Base-by-base conservation (phyloP, 2,888 invertebrate species). In the Chirona hameri region DNA sequence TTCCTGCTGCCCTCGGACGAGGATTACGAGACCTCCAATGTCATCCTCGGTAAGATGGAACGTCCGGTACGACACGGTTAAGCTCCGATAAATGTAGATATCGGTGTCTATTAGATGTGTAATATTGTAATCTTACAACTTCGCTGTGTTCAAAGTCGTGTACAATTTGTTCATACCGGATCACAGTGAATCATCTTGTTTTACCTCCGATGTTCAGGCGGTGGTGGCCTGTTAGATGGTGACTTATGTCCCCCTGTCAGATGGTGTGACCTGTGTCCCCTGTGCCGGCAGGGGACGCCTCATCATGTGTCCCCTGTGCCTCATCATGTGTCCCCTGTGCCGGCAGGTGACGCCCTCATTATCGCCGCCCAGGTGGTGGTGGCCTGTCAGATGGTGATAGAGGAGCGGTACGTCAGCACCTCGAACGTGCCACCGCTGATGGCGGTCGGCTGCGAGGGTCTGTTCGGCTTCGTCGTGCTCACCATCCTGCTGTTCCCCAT, bases 401-500 rank as follows among this genome's bases (percentile, higher is more conserved):
- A 99, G 88, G 98, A 99, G 88, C 96, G 95, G 89, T 95, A 93
- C 88, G 92, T 98, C 0, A 90, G 92, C 83, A 93, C 94, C 81
- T 90, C 93, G 86, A 95, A 96, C 88, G 95, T 98, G 81, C 95
- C 96, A 0, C 92, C 98, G 0, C 89, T 98, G 84, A 95, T 96
- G 88, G 97, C 95, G 10, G 95, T 97, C 31, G 98, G 98, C 14
- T 96, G 95, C 94, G 97, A 98, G 90, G 97, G 96, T 89, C 86
- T 93, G 29, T 95, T 93, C 88, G 95, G 95, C 39, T 91, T 93
- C 84, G 82, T 89, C 15, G 91, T 91, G 0, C 89, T 94, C 27
- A 89, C 90, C 10, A 82, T 93, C 0, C 87, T 93, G 18, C 91
- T 93, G 86, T 89, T 95, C 82, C 94, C 94, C 0, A 93, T 98